Base-by-base conservation (phyloP, 1,140 invertebrate genomes). In the Drosophila erecta region DNA sequence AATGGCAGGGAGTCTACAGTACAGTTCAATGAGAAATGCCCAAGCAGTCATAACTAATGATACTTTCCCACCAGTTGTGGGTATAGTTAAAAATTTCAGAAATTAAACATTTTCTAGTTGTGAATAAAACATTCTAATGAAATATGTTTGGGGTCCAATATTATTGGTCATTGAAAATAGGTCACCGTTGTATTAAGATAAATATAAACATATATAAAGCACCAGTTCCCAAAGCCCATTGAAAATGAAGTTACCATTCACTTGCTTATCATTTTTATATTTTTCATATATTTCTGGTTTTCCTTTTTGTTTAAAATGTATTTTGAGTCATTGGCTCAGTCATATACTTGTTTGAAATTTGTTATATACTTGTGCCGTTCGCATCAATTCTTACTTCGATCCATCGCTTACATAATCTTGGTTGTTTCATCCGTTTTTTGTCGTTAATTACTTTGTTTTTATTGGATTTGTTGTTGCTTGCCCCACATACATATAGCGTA, bases 271-370 rank as follows among this genome's bases (percentile, higher is more conserved):
- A 17, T 69, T 73, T 49, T 62, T 66, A 12, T 67, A 60, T 66
- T 77, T 79, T 60, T 73, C 62, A 85, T 86, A 75, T 78, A 86
- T 81, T 87, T 87, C 46, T 72, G 54, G 41, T 66, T 76, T 77
- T 74, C 33, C 20, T 69, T 79, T 85, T 53, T 73, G 72, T 84
- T 83, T 89, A 89, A 89, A 89, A 89, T 89, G 59, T 89, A 89
- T 84, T 79, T 73, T 80, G 84, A 89, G 84, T 89, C 84, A 59
- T 67, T 74, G 79, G 76, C 84, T 89, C 84, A 89, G 84, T 89
- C 84, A 89, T 89, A 83, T 81, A 84, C 83, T 83, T 76, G 50
- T 69, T 69, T 69, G 50, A 72, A 81, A 87, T 89, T 79, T 89
- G 58, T 86, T 84, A 72, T 78, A 74, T 73, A 80, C 49, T 51